Base-by-base conservation (phyloP, 2,113 vertebrate genomes). In the Indicator indicator region DNA sequence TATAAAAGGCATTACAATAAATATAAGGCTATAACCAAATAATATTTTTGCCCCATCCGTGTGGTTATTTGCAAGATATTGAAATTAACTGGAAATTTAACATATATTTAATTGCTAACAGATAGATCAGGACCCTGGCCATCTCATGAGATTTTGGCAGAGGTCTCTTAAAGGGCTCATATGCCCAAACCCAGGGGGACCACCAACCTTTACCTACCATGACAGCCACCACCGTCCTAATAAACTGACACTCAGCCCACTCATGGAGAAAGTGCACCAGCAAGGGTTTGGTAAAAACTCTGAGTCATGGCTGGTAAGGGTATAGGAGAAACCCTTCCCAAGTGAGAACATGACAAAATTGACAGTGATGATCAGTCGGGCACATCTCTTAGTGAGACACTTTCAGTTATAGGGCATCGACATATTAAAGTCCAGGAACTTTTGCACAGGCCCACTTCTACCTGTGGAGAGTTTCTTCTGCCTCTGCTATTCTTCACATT, bases 161-260 rank as follows among this genome's bases (percentile, higher is more conserved):
- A 44, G 17, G 8, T 38, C 20, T n/a, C 11, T 70, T 50, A 44
- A 0, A 3, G 21, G 24, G 16, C 10, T 4, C 4, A 3, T 5
- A 5, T 13, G 4, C 64, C 10, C 67, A 74, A 65, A 69, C 4
- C 11, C 42, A 33, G 6, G 9, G 18, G 8, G 16, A 75, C 11
- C 5, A 2, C 6, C 33, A 62, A 4, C 1, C 9, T 84, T 56
- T 65, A 28, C 19, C 46, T 64, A 14, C 36, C 6, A 2, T 50
- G 36, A 38, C 33, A 83, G 13, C 33, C 11, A 6, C 69, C 28
- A 12, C 24, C 40, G 27, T 56, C 21, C 54, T 80, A 27, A 40
- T 27, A 79, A 87, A 64, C 27, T 26, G 38, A 62, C 50, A 52
- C 28, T 12, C 33, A 69, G 16, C 38, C 9, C 30, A 24, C 21